These are phyloP conservation scores for Onychomys leucogaster DNA, from an alignment of 2,797 vertebrate genomes.

Conservation along the genomic window DNA sequence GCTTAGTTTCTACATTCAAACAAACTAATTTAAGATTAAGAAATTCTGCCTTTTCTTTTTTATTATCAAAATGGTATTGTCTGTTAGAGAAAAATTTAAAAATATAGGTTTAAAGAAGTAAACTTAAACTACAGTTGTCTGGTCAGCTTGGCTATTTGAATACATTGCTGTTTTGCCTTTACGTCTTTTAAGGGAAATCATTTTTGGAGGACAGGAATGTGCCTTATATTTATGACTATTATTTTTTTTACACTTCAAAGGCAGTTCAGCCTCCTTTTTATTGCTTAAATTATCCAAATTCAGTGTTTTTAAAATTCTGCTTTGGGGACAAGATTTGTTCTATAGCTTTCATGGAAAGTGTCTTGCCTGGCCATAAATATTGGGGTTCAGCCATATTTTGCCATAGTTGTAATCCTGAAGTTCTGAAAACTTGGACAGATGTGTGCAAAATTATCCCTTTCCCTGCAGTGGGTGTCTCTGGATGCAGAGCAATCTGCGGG, in stretches of 20 bases:
- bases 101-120: constrained; percentile 39
- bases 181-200: constrained; percentile 39
- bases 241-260: constrained; percentile 59
- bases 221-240: constrained; percentile 75
- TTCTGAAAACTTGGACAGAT: not conserved
- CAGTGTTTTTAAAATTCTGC: constrained; percentile 8
- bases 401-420: not conserved
- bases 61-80: not conserved
- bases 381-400: not conserved
- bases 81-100: constrained; percentile 24
- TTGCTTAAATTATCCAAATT: constrained; percentile 49
- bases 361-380: not conserved
- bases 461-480: not conserved
- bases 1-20: constrained; percentile 17
- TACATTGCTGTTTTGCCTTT: constrained; percentile 33
- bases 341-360: not conserved
- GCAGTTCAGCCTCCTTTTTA: constrained; percentile 49
- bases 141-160: not conserved
- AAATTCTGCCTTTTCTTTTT: not conserved
- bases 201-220: not conserved
- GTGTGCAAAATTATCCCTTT: not conserved
- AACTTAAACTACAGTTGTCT: not conserved
- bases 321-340: constrained; percentile 31
- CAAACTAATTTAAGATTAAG: constrained; percentile 6
- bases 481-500: not conserved